phyloP scores from a whole-genome alignment of 35 echinoderm and acorn worm species.

The Heliocidaris tuberculata region DNA sequence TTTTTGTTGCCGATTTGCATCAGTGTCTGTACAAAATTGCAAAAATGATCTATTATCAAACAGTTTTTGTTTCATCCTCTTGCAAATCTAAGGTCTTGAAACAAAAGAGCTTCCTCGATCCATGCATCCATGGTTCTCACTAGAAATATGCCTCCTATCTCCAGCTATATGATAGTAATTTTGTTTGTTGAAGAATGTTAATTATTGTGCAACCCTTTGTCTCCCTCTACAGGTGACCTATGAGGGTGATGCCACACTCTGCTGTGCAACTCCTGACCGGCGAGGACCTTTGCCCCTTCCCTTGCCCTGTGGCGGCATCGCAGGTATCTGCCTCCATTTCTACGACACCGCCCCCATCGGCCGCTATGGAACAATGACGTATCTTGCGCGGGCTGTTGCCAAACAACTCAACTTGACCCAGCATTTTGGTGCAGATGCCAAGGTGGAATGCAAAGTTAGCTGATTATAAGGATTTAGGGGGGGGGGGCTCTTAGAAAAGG shows the following conservation, averaged over 20 bases:
- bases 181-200: too few relatives aligned
- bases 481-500: not conserved
- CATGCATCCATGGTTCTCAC: too few relatives aligned
- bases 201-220: not conserved
- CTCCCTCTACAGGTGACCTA: conserved; percentile 57
- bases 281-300: not conserved
- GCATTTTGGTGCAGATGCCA: conserved; percentile 65
- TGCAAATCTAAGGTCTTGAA: too few relatives aligned
- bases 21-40: too few relatives aligned
- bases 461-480: conserved; percentile 10
- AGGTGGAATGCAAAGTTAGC: conserved; percentile 84
- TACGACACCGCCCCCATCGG: conserved; percentile 99
- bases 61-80: too few relatives aligned
- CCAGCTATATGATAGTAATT: too few relatives aligned
- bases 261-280: conserved; percentile 68
- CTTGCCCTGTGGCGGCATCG: conserved; percentile 63
- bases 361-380: conserved; percentile 93
- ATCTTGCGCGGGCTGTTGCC: conserved; percentile 74
- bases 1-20: too few relatives aligned
- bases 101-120: too few relatives aligned
- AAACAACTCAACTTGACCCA: conserved; percentile 71
- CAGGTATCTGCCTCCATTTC: conserved; percentile 84
- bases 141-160: too few relatives aligned
- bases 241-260: conserved; percentile 83
- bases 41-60: too few relatives aligned